These are phyloP conservation scores for Aleadryas rufinucha DNA, from an alignment of 2,113 vertebrate genomes.

Conservation along the genomic window DNA sequence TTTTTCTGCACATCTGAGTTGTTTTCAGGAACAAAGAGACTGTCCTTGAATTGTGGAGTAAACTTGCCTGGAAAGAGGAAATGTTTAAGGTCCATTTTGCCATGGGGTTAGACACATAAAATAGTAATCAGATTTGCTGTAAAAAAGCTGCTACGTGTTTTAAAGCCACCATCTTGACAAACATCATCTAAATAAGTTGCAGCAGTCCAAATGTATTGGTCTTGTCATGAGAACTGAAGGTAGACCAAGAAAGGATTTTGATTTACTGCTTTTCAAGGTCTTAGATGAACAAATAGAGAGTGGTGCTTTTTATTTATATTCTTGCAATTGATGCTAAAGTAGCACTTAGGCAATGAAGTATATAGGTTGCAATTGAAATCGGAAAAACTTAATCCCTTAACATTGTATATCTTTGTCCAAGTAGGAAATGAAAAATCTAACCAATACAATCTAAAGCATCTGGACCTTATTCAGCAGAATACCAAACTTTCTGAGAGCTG, in stretches of 20 bases:
- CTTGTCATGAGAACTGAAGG: slow-evolving; percentile 54
- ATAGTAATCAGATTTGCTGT: slow-evolving; percentile 41
- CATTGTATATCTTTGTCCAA: slow-evolving; percentile 59
- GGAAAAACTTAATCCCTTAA: slow-evolving; percentile 45
- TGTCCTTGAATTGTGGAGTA: background rate
- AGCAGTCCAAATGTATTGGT: slow-evolving; percentile 60
- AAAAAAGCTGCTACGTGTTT: slow-evolving; percentile 32
- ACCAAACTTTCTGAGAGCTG: slow-evolving; percentile 4
- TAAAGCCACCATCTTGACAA: slow-evolving; percentile 58
- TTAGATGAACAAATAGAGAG: slow-evolving; percentile 62
- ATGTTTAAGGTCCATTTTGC: slow-evolving; percentile 11
- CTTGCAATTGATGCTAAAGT: slow-evolving; percentile 63
- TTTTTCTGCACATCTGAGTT: background rate
- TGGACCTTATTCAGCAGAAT: slow-evolving; percentile 41
- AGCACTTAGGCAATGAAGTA: slow-evolving; percentile 64
- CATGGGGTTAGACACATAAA: slow-evolving; percentile 16
- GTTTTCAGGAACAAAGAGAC: background rate
- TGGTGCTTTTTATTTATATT: slow-evolving; percentile 64
- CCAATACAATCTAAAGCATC: background rate
- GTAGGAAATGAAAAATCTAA: slow-evolving; percentile 59
- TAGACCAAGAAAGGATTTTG: slow-evolving; percentile 49
- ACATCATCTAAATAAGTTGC: slow-evolving; percentile 52
- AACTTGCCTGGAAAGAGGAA: background rate
- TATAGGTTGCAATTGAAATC: slow-evolving; percentile 53
- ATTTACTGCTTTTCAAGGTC: slow-evolving; percentile 68